Evolutionary conservation across 1,140 invertebrate genomes (phyloP), one percentile per base, ranked within the genome.

Genomic region (Pseudomyrmex sp.): DNA sequence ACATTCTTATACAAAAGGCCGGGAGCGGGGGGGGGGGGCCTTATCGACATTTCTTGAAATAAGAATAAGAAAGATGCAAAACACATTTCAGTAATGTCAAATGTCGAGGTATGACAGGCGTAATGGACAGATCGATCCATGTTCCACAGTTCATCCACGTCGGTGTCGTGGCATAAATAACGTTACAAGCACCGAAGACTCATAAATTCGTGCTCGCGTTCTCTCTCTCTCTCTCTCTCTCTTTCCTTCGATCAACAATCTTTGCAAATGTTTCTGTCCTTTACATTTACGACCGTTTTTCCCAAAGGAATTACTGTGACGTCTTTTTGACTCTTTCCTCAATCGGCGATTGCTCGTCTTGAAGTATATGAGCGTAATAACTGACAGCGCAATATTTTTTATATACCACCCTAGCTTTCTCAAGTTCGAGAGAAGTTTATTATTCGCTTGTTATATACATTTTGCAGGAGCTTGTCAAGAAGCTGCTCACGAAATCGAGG

Each of bases 191-290:
- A 82, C 86, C 85, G 88, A 84, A 76, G 54, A 85, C 79, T 91
- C 90, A 88, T 90, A 91, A 91, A 91, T 91, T 89, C 76, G 70
- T 75, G 75, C 50, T 86, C 61, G 88, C 66, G 68, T 79, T 86
- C 82, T 73, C 63, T 70, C 69, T 44, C 9, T 58, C 69, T 44
- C 9, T 58, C 3, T 15, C 26, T 20, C 7, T 10, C 26, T 80
- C 5, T 88, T 63, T 5, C 10, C 72, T 35, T 35, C 35, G 35
- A n/a, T n/a, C n/a, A n/a, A 35, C 4, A 35, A 35, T 35, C 35
- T 80, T 35, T 26, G 26, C 23, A 59, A n/a, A 70, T 75, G 9
- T 61, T 79, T 72, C 46, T 50, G 48, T 79, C 46, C 65, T 59
- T 59, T 69, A 79, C 35, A 35, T 35, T 35, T 7, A 35, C 35